phyloP scores from a whole-genome alignment of 1,140 invertebrate species.

The Pomacea maculata region DNA sequence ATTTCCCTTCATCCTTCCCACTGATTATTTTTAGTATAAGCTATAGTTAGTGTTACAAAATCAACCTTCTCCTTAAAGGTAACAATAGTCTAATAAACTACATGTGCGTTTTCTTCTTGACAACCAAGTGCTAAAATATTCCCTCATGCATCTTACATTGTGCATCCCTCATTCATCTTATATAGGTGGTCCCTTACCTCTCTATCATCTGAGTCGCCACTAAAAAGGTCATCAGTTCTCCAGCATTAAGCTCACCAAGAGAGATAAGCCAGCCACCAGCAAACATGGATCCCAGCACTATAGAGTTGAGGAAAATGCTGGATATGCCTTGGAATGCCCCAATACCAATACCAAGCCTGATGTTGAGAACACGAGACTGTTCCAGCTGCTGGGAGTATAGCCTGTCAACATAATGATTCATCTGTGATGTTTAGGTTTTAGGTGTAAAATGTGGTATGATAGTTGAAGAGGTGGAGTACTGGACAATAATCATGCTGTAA shows the following conservation, averaged over 20 bases:
- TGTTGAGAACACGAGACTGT: slow-evolving; percentile 76
- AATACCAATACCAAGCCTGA: slow-evolving; percentile 87
- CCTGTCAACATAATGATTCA: slow-evolving; percentile 42
- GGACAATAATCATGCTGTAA: not conserved
- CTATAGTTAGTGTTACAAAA: no score
- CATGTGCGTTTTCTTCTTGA: no score
- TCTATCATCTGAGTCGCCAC: slow-evolving; percentile 95
- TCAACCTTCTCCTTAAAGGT: no score
- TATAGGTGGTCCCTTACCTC: slow-evolving; percentile 63
- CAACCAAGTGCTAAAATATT: no score
- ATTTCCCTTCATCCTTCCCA: no score
- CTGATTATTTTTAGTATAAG: no score
- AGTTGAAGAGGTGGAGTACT: not conserved
- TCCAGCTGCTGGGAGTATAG: slow-evolving; percentile 81
- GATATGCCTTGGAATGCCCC: slow-evolving; percentile 80
- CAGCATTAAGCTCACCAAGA: slow-evolving; percentile 80
- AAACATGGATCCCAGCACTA: slow-evolving; percentile 88
- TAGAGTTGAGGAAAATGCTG: slow-evolving; percentile 73
- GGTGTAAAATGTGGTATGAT: not conserved
- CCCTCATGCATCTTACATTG: not conserved
- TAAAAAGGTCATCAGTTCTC: slow-evolving; percentile 93
- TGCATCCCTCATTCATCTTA: not conserved
- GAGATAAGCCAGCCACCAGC: slow-evolving; percentile 88
- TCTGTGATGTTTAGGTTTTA: not conserved
- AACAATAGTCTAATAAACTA: no score